Evolutionary conservation across 2,888 invertebrate species (phyloP).

Genomic region (Thecocarcelia acutangulata): DNA sequence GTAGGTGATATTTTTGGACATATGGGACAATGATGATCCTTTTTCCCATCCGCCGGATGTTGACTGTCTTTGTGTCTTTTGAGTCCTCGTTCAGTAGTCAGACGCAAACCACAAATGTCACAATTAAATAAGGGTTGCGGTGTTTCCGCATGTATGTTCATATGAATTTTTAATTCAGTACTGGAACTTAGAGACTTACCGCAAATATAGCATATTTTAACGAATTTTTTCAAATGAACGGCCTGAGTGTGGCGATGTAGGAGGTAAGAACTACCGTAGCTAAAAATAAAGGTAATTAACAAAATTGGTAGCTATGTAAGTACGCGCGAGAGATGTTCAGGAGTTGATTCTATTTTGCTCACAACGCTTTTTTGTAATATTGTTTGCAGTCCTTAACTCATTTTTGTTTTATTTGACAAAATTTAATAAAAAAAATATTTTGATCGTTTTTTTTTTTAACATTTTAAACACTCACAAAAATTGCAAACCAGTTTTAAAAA

Average conservation of each 20-base stretch:
- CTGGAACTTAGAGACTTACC: slow-evolving; percentile 78
- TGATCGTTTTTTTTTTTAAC: too few relatives aligned
- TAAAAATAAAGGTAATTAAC: slow-evolving; percentile 2
- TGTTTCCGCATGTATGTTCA: slow-evolving; percentile 77
- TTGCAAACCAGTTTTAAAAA: too few relatives aligned
- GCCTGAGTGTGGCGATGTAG: slow-evolving; percentile 28
- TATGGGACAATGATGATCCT: slow-evolving; percentile 75
- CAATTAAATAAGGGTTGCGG: slow-evolving; percentile 78
- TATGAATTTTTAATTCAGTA: slow-evolving; percentile 77
- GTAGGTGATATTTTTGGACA: slow-evolving; percentile 79
- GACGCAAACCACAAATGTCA: slow-evolving; percentile 78
- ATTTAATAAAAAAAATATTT: too few relatives aligned
- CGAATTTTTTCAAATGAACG: slow-evolving; percentile 48
- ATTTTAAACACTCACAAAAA: too few relatives aligned
- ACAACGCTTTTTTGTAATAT: too few relatives aligned
- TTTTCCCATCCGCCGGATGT: slow-evolving; percentile 75
- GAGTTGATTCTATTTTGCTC: too few relatives aligned
- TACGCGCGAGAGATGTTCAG: too few relatives aligned
- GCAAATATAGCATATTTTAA: slow-evolving; percentile 67
- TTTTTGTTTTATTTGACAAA: too few relatives aligned
- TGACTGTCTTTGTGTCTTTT: slow-evolving; percentile 77
- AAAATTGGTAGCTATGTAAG: too few relatives aligned
- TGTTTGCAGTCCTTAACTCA: too few relatives aligned
- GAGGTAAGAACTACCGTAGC: slow-evolving; percentile 35
- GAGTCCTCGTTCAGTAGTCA: slow-evolving; percentile 76